phyloP scores from a whole-genome alignment of 2,113 vertebrate species.

The Rhodinocichla rosea region DNA sequence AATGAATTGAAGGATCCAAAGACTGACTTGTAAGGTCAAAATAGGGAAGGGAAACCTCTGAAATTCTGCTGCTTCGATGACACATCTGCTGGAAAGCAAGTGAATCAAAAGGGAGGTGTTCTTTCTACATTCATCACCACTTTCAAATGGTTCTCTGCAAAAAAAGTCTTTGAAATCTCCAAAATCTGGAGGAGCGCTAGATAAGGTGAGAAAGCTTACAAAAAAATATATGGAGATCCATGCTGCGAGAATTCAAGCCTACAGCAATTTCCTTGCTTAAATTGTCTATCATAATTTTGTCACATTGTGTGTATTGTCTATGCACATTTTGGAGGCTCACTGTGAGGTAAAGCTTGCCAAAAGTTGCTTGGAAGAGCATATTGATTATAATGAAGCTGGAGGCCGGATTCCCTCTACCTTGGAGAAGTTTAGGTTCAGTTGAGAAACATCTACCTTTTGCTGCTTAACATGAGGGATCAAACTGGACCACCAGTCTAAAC shows the following conservation, averaged over 20 bases:
- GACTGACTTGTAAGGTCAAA: neutral
- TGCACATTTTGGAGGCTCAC: neutral
- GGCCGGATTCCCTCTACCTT: neutral
- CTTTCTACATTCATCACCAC: neutral
- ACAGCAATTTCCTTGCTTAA: neutral
- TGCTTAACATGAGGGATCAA: neutral
- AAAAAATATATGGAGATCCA: neutral
- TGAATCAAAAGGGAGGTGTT: neutral
- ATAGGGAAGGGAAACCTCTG: neutral
- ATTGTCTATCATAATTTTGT: neutral
- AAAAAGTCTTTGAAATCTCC: neutral
- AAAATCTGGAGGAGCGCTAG: neutral
- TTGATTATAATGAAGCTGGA: neutral
- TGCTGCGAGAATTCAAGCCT: neutral
- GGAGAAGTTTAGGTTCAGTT: neutral
- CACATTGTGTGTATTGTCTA: rapidly evolving
- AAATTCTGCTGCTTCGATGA: neutral
- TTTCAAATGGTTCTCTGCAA: neutral
- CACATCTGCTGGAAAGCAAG: neutral
- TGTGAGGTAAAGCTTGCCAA: neutral
- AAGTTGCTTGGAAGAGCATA: neutral
- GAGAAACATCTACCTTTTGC: neutral
- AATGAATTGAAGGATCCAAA: neutral
- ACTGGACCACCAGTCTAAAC: neutral
- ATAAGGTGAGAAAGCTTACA: neutral